Conservation (phyloP, 2,888 invertebrate genomes). For the Chouioia cunea region DNA sequence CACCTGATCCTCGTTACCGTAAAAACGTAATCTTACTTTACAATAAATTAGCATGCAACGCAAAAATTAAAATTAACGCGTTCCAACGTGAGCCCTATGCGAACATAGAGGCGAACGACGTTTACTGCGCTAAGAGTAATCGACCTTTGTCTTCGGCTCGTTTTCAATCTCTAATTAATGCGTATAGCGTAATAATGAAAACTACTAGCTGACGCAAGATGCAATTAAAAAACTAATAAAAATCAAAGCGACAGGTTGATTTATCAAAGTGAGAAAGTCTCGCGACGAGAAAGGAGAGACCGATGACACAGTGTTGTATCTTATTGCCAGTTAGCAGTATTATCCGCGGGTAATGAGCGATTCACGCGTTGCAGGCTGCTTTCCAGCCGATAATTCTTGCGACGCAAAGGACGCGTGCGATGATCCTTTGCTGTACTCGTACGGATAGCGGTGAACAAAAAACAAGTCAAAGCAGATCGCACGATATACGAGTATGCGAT, state of each 20-base stretch:
- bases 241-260: too few relatives aligned
- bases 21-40: too few relatives aligned
- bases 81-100: neutral
- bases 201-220: too few relatives aligned
- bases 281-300: slow-evolving; percentile 7
- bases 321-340: too few relatives aligned
- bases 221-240: too few relatives aligned
- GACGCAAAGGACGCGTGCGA: slow-evolving; percentile 6
- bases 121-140: slow-evolving; percentile 26
- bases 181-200: too few relatives aligned
- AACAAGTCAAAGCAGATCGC: too few relatives aligned
- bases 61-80: slow-evolving; percentile 4
- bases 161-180: neutral
- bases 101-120: slow-evolving; percentile 14
- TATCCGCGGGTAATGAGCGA: slow-evolving; percentile 1
- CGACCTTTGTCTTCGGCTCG: slow-evolving; percentile 8
- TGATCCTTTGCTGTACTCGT: too few relatives aligned
- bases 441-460: neutral
- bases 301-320: slow-evolving; percentile 1
- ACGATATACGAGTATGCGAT: slow-evolving; percentile 10
- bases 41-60: too few relatives aligned
- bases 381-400: slow-evolving; percentile 22
- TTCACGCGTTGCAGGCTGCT: slow-evolving; percentile 16
- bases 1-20: too few relatives aligned
- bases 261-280: too few relatives aligned